These are phyloP conservation scores for Bolinopsis microptera DNA, from an alignment of 37 sponge, comb jelly and placozoan species.

Conservation along the genomic window DNA sequence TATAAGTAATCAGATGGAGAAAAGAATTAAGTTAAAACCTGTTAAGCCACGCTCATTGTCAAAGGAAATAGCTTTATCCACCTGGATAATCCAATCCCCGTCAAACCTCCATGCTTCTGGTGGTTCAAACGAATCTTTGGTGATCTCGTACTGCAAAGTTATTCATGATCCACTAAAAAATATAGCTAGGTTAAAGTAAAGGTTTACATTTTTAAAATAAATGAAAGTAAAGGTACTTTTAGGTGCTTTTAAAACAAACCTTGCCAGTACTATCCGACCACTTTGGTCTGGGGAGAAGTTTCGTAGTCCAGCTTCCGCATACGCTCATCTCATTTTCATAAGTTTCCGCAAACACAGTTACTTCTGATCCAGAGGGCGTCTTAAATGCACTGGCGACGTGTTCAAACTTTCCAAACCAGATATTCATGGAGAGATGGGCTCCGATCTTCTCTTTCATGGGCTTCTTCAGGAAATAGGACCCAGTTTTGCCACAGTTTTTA, in stretches of 20 bases:
- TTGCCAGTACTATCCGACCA: slow-evolving; percentile 45
- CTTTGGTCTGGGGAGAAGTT: slow-evolving; percentile 22
- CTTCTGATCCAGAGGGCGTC: slow-evolving; percentile 17
- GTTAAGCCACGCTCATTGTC: slow-evolving; percentile 38
- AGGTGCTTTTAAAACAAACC: slow-evolving; percentile 16
- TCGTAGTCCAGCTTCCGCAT: slow-evolving; percentile 22
- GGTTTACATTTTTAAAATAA: too few species aligned
- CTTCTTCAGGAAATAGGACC: slow-evolving; percentile 38
- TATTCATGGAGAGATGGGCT: slow-evolving; percentile 36
- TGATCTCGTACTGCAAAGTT: slow-evolving; percentile 48
- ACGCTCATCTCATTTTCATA: slow-evolving; percentile 57
- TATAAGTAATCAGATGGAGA: too few species aligned
- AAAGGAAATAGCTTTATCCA: background rate
- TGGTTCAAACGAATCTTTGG: slow-evolving; percentile 28
- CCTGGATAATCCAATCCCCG: slow-evolving; percentile 14
- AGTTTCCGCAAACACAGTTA: slow-evolving; percentile 57
- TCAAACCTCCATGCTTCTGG: slow-evolving; percentile 37
- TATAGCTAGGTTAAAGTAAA: too few species aligned
- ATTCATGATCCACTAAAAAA: too few species aligned
- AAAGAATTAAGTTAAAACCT: too few species aligned
- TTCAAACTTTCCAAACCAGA: slow-evolving; percentile 64
- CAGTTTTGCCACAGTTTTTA: slow-evolving; percentile 8
- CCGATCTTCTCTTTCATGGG: slow-evolving; percentile 46
- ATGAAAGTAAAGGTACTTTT: too few species aligned
- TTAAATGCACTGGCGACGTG: slow-evolving; percentile 44